Evolutionary conservation across 2,888 invertebrate species (phyloP), one percentile per base, ranked within the genome.

Genomic region (Arctia plantaginis): DNA sequence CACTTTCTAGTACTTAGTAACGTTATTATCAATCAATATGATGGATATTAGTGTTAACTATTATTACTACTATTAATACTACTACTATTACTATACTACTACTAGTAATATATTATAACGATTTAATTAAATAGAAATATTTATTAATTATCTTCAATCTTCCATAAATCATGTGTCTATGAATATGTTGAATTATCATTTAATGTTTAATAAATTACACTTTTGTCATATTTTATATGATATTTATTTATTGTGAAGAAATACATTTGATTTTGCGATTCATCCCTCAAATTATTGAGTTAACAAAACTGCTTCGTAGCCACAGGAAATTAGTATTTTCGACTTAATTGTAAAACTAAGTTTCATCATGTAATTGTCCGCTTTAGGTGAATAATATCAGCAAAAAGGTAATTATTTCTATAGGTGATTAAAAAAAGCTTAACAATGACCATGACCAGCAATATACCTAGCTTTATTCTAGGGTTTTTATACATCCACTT

Each of bases 91-190:
- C n/a, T n/a, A n/a, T n/a, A n/a, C n/a, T n/a, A n/a, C n/a, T n/a
- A n/a, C n/a, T n/a, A n/a, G n/a, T n/a, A n/a, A n/a, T n/a, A n/a
- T n/a, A n/a, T n/a, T n/a, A n/a, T n/a, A n/a, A n/a, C 1, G 12
- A 55, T 55, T 55, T n/a, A 55, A 55, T 55, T n/a, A 55, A 55
- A 55, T 55, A n/a, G n/a, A 55, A 55, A 55, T n/a, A 55, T 55
- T 55, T 55, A 55, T n/a, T 55, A 10, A n/a, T n/a, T n/a, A n/a
- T n/a, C n/a, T 35, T 3, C 13, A n/a, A 59, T 59, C 3, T 55
- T n/a, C 13, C n/a, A n/a, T 55, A n/a, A 55, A 55, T 55, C 51
- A 51, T 6, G 7, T 55, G 55, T n/a, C n/a, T n/a, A 55, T 55
- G 10, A 55, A 55, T n/a, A 51, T 3, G 1, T 51, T 51, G n/a